Evolutionary conservation across 2,888 invertebrate species (phyloP).

Genomic region (Ametastegia equiseti): DNA sequence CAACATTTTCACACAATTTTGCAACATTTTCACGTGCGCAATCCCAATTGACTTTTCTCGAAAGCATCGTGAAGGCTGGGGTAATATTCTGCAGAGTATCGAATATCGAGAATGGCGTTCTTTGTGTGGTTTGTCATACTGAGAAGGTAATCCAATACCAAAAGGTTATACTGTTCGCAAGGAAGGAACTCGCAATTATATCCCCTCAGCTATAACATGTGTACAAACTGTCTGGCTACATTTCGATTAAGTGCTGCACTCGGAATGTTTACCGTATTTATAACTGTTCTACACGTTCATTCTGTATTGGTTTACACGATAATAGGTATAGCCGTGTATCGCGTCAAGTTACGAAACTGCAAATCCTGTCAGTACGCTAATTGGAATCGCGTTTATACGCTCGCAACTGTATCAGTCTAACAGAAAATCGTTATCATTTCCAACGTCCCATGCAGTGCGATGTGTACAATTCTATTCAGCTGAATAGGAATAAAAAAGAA

Average conservation of each 20-base stretch:
- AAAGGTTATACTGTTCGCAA: neutral
- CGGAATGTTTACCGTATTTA: neutral
- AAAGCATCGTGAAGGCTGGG: neutral
- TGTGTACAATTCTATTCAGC: too few species aligned
- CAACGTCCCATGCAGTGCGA: neutral
- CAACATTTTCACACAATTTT: neutral
- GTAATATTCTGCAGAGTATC: neutral
- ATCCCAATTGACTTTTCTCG: neutral
- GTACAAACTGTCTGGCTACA: constrained; percentile 11
- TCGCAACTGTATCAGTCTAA: neutral
- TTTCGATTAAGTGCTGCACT: constrained; percentile 30
- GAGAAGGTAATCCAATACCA: constrained; percentile 21
- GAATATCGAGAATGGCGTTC: neutral
- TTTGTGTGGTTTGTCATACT: neutral
- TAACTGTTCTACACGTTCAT: neutral
- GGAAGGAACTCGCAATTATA: constrained; percentile 13
- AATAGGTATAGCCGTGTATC: too few species aligned
- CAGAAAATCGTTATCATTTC: neutral
- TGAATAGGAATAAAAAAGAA: too few species aligned
- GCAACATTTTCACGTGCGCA: neutral
- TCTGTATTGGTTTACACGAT: neutral
- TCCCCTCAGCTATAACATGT: neutral
- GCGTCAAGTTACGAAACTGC: constrained; percentile 13
- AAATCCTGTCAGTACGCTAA: neutral
- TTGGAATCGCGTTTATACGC: constrained; percentile 20